Evolutionary conservation across 2,797 vertebrate species (phyloP).

Genomic region (Pogoniulus pusillus): DNA sequence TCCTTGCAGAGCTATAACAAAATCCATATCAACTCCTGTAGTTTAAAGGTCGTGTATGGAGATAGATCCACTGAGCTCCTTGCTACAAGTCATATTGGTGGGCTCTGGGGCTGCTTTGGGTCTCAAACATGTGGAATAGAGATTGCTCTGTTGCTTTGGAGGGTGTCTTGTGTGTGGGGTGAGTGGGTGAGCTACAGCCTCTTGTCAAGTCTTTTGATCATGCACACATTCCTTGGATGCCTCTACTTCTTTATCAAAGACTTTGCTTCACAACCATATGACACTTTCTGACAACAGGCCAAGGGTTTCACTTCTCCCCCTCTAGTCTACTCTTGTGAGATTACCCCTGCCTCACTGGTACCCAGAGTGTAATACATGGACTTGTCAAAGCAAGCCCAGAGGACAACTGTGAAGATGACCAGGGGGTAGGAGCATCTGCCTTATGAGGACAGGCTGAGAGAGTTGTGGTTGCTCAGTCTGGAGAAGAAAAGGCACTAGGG

Average conservation of each 20-base stretch:
- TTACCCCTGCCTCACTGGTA: not conserved
- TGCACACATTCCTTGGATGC: not conserved
- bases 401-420: not conserved
- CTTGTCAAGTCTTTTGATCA: accelerated
- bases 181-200: not conserved
- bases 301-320: not conserved
- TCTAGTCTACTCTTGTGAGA: not conserved
- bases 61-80: not conserved
- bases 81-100: not conserved
- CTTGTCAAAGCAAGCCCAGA: not conserved
- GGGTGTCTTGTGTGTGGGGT: not conserved
- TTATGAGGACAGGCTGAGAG: not conserved
- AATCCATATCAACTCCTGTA: not conserved
- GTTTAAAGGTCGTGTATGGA: not conserved
- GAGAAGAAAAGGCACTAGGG: not conserved
- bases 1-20: not conserved
- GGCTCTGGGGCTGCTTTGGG: not conserved
- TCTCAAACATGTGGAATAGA: not conserved
- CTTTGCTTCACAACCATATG: not conserved
- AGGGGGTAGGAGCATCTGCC: not conserved
- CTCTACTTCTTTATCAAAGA: not conserved
- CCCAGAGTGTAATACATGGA: no score
- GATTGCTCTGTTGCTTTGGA: not conserved
- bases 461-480: not conserved
- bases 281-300: not conserved